Base-by-base conservation (phyloP, 2,797 vertebrate species). In the Diplodus puntazzo region DNA sequence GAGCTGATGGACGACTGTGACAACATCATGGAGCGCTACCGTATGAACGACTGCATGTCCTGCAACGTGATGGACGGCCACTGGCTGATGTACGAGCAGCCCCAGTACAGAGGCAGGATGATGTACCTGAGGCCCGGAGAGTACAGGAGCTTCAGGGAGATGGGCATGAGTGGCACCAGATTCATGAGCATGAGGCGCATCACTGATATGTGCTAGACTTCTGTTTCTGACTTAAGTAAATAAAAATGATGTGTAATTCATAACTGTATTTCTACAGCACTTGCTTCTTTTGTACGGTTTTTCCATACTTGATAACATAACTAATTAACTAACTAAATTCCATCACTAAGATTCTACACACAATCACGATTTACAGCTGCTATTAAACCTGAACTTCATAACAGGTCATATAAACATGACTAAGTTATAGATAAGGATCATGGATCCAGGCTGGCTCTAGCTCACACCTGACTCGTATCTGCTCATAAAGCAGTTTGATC, bases 1-100 rank as follows among this genome's bases (percentile, higher is more conserved):
- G 95, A 95, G 88, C 43, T 95, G 87, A 91, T 84, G 83, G 95
- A 95, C 0, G 95, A 95, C 89, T 94, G 94, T 10, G 94, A 95
- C 7, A 81, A 13, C 87, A 93, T 96, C 87, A 58, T 61, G 90
- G 94, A 95, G 0, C 93, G 93, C 1, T 93, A 84, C 88, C 94
- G 82, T 12, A 94, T 95, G 93, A 82, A 67, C 0, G 93, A 95
- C 46, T 94, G 92, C 85, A 53, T 79, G 92, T 95, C 95, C 87
- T 84, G 89, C 81, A 11, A 94, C 1, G 94, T 96, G 87, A 89
- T 94, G 93, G 94, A 95, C 2, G 94, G 94, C 34, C 92, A 95
- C 86, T 95, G 95, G 95, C 92, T 96, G 86, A 86, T 96, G 91
- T 95, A 93, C 27, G 27, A 27, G 27, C 27, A 27, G 27, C 27